Base-by-base conservation (phyloP, 37 sponge, comb jelly and placozoan species). In the Diacarnus erythraeanus region DNA sequence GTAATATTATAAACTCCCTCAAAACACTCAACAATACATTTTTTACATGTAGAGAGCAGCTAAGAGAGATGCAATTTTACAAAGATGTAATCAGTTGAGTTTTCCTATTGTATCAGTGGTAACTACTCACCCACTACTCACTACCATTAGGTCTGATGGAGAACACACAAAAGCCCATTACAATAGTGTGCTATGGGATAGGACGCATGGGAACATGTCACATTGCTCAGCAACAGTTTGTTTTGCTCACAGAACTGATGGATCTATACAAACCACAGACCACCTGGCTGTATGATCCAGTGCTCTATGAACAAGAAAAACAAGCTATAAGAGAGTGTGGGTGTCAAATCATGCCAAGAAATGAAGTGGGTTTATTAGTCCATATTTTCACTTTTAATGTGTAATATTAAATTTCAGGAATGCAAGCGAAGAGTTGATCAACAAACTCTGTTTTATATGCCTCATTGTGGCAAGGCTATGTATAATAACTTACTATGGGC, bases 401-500 rank as follows among this genome's bases (percentile, higher is more conserved):
- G 25, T 64, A 29, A 20, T 9, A 64, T 64, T 27, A 20, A 9
- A 23, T n/a, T 69, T 68, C 70, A 88, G 89, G 41, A 30, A 0
- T 90, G 94, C 59, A 73, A 75, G 33, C 65, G 76, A 8, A 39
- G 51, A 37, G 72, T 82, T 17, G 8, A 60, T 18, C 36, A 39
- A 0, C 25, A 31, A n/a, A 93, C 94, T 2, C 35, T 93, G 72
- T 85, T 89, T 72, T 93, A 82, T 79, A 93, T 90, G 91, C 82
- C 82, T 25, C 91, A 90, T 74, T 90, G 91, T 72, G 78, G 86
- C 0, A 42, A 1, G 37, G 77, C 91, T 43, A 85, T 90, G 86
- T 90, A 90, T 79, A 90, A 85, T 78, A 85, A 90, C 74, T 58
- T 90, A 3, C 74, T 90, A 27, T 85, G 86, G 81, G 86, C 91